Base-by-base conservation (phyloP, 37 sponge, comb jelly and placozoan genomes). In the Ephydatia muelleri region DNA sequence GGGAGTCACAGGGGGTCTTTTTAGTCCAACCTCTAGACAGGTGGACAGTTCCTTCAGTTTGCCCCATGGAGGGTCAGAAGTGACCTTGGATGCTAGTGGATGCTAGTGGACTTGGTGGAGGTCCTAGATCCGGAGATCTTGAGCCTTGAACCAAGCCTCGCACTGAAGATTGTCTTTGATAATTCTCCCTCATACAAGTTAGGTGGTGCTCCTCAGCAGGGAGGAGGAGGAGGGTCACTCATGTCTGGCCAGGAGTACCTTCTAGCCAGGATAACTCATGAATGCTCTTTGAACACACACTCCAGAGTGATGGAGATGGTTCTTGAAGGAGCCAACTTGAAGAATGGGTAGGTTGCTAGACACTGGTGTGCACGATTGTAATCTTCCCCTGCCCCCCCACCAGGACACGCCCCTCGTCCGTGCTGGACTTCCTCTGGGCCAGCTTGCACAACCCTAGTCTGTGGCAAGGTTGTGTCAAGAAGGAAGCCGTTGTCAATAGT, bases 361-460 rank as follows among this genome's bases (percentile, higher is more conserved):
- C 49, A 36, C 36, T 75, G 8, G 37, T 38, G n/a, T 27, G 36
- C 72, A 71, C 29, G 12, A 14, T 71, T 71, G 32, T 30, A 33
- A 21, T 28, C 13, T 71, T 33, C 57, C 57, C 57, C 57, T 21
- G 19, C 57, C 57, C 23, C 32, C 31, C 26, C 36, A 33, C 4
- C 35, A 83, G 84, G 84, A 72, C 87, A 9, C 67, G 81, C 57
- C 85, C 88, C 14, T 72, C 76, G 30, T 84, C 89, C n/a, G 84
- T 90, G 32, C 68, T 94, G 48, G 90, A 94, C 74, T 87, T 90
- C 65, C 40, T 94, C 72, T 94, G 91, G 94, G 94, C 94, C 12
- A 88, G 94, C 78, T 73, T 90, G 0, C 91, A 90, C 68, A 83
- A 79, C 38, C 94, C 94, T 28, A 47, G 67, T 43, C 83, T 94